Evolutionary conservation across 2,888 invertebrate species (phyloP).

Genomic region (Amphimallon solstitiale): DNA sequence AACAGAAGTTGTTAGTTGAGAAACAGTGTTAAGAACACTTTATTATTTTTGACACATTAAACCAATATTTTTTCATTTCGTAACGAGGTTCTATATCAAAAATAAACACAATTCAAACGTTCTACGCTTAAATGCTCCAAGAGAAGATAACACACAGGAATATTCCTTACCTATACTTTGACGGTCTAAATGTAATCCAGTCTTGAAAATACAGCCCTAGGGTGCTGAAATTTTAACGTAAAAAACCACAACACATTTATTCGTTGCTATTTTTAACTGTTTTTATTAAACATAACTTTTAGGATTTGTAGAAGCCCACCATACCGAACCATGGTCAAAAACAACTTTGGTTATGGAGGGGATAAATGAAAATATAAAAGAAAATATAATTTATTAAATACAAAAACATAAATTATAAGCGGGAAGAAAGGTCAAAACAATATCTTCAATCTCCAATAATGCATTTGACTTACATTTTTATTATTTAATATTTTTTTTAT

Average conservation of each 20-base stretch:
- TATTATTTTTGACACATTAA: neutral
- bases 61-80: neutral
- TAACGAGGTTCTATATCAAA: neutral
- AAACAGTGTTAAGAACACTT: conserved; percentile 1
- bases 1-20: neutral
- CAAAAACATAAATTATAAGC: neutral
- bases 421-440: neutral
- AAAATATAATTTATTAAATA: neutral
- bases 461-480: neutral
- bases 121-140: neutral
- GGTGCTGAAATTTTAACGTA: conserved; percentile 13
- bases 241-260: conserved; percentile 36
- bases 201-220: conserved; percentile 32
- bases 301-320: conserved; percentile 38
- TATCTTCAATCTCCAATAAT: too few relatives aligned
- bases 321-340: conserved; percentile 41
- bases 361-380: conserved; percentile 15
- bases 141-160: conserved; percentile 6
- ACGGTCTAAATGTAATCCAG: conserved; percentile 28
- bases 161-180: conserved; percentile 24
- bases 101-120: conserved; percentile 8
- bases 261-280: conserved; percentile 31
- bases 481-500: too few relatives aligned
- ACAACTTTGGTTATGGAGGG: conserved; percentile 41
- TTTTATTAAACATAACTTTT: conserved; percentile 35